Conservation (phyloP, 2,113 vertebrate genomes). For the Parus major region DNA sequence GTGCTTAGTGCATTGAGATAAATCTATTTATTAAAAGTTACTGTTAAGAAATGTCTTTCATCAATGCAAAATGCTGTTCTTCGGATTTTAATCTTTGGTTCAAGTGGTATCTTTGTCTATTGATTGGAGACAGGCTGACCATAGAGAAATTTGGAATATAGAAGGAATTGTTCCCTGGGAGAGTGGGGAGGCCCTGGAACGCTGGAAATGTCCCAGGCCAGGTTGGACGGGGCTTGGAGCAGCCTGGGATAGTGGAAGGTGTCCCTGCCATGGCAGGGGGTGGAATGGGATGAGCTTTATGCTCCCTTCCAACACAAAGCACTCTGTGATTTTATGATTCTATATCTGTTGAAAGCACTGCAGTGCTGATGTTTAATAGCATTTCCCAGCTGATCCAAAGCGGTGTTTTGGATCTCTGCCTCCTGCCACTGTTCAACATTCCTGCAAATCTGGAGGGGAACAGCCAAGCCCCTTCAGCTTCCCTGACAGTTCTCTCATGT, state of each 20-base stretch:
- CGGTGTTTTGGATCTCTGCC: not conserved
- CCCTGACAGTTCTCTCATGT: rapidly evolving
- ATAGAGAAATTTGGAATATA: not conserved
- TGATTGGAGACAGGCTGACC: not conserved
- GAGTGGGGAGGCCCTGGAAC: not conserved
- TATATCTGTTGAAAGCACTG: not conserved
- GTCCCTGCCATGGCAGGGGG: not conserved
- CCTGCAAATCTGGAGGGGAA: not conserved
- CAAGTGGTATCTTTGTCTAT: not conserved
- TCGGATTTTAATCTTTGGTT: not conserved
- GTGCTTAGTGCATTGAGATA: not conserved
- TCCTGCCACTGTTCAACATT: not conserved
- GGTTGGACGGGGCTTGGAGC: rapidly evolving
- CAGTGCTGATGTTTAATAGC: not conserved
- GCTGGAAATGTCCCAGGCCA: not conserved
- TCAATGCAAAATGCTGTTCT: not conserved
- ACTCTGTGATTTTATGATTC: not conserved
- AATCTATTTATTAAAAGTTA: rapidly evolving
- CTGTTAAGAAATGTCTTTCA: not conserved
- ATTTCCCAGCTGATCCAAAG: not conserved
- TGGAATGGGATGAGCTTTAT: rapidly evolving
- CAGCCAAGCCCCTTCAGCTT: not conserved
- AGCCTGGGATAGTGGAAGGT: rapidly evolving
- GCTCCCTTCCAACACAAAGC: not conserved
- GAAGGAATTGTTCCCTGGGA: rapidly evolving